These are phyloP conservation scores for Meteorus colon DNA, from an alignment of 2,888 invertebrate genomes.

Conservation along the genomic window DNA sequence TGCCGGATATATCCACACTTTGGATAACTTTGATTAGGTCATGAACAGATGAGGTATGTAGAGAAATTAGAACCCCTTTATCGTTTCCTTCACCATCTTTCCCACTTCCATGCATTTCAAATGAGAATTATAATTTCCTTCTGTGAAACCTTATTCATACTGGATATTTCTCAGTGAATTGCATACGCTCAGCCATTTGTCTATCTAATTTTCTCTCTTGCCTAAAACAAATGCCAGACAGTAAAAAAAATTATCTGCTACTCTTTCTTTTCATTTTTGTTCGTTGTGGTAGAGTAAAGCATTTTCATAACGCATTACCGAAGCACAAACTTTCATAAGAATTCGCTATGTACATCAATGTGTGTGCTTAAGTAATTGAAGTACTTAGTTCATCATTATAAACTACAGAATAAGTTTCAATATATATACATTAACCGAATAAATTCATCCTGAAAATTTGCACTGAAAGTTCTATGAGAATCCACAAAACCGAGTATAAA, in stretches of 20 bases:
- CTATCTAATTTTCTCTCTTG: too few relatives aligned
- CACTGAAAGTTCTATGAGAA: neutral
- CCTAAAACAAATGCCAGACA: too few relatives aligned
- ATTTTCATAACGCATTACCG: too few relatives aligned
- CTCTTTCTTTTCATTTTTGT: too few relatives aligned
- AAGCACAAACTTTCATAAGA: too few relatives aligned
- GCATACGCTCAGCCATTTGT: too few relatives aligned
- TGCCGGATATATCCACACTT: conserved; percentile 53
- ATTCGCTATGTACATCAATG: neutral
- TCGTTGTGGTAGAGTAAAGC: too few relatives aligned
- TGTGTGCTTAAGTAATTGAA: neutral
- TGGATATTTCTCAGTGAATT: too few relatives aligned
- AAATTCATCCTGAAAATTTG: neutral
- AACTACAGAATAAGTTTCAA: neutral
- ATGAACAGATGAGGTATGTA: conserved; percentile 4
- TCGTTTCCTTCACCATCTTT: neutral
- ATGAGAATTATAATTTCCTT: too few relatives aligned
- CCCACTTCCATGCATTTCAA: neutral
- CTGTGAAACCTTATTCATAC: too few relatives aligned
- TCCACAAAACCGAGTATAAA: neutral
- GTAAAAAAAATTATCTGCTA: too few relatives aligned
- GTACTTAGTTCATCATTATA: neutral
- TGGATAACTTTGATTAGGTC: conserved; percentile 60
- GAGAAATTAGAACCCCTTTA: neutral
- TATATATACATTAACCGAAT: neutral